phyloP scores from a whole-genome alignment of 2,113 vertebrate genomes.

The Otis tarda region DNA sequence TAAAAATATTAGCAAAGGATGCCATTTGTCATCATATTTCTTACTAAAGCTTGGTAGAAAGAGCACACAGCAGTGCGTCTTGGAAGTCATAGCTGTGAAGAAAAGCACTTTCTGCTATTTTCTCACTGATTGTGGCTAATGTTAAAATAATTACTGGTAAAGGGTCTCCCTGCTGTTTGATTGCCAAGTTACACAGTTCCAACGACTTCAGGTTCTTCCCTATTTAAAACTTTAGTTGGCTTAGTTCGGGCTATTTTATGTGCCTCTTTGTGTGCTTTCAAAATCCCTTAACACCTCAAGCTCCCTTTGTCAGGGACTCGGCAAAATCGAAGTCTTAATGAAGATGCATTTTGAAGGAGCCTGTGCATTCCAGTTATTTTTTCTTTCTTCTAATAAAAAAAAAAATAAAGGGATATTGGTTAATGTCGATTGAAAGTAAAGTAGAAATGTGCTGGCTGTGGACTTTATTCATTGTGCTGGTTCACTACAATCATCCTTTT shows the following conservation, averaged over 20 bases:
- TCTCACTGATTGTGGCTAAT: slow-evolving; percentile 59
- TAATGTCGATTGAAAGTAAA: neutral
- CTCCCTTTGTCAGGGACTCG: neutral
- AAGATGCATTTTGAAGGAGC: slow-evolving; percentile 12
- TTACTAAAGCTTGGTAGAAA: slow-evolving; percentile 71
- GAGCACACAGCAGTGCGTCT: slow-evolving; percentile 58
- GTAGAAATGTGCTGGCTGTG: neutral
- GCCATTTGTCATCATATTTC: slow-evolving; percentile 69
- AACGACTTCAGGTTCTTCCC: slow-evolving; percentile 35
- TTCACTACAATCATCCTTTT: neutral
- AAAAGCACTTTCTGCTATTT: slow-evolving; percentile 66
- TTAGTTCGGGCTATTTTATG: neutral
- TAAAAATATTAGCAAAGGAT: slow-evolving; percentile 62
- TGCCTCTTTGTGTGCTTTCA: slow-evolving; percentile 17
- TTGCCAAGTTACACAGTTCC: slow-evolving; percentile 27
- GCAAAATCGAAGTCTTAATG: slow-evolving; percentile 39
- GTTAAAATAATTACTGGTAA: slow-evolving; percentile 72
- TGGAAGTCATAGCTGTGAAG: slow-evolving; percentile 61
- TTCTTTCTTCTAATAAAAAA: neutral
- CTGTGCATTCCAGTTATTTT: neutral
- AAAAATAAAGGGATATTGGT: neutral
- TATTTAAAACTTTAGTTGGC: neutral
- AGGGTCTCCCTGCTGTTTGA: slow-evolving; percentile 59
- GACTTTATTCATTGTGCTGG: neutral
- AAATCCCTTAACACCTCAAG: neutral